Conservation (phyloP, 2,797 vertebrate genomes). For the Tapirus indicus region DNA sequence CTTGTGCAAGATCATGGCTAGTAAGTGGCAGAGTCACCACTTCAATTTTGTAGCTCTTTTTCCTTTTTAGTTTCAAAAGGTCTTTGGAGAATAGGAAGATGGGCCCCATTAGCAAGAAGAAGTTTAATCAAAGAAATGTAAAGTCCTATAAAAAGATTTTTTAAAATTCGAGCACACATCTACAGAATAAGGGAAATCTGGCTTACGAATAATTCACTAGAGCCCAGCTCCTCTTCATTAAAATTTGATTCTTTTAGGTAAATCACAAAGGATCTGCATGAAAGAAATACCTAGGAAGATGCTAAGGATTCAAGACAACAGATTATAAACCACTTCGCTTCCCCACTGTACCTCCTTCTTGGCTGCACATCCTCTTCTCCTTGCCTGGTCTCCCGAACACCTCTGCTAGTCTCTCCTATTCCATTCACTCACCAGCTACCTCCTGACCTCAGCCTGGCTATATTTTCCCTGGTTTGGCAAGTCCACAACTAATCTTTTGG, state of each 20-base stretch:
- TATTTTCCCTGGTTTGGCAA: background rate
- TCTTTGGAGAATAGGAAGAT: background rate
- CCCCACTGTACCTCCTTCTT: rapidly evolving
- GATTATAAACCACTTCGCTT: background rate
- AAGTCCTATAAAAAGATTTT: background rate
- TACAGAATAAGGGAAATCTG: slow-evolving; percentile 42
- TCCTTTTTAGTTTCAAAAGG: background rate
- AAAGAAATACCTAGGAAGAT: slow-evolving; percentile 52
- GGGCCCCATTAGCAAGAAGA: background rate
- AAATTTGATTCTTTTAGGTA: slow-evolving; percentile 61
- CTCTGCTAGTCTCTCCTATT: background rate
- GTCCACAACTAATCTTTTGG: background rate
- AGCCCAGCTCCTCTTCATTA: slow-evolving; percentile 48
- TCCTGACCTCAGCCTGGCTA: background rate
- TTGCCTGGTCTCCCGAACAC: no score
- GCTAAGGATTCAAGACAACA: background rate
- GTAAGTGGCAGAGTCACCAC: background rate
- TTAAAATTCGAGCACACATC: slow-evolving; percentile 37
- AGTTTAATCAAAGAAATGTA: slow-evolving; percentile 43
- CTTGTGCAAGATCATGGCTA: background rate
- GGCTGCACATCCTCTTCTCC: rapidly evolving
- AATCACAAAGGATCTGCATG: background rate
- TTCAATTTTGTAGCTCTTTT: background rate
- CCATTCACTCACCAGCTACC: background rate
- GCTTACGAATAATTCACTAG: slow-evolving; percentile 66